Evolutionary conservation across 2,888 invertebrate genomes (phyloP).

Genomic region (Cremastinae sp.): DNA sequence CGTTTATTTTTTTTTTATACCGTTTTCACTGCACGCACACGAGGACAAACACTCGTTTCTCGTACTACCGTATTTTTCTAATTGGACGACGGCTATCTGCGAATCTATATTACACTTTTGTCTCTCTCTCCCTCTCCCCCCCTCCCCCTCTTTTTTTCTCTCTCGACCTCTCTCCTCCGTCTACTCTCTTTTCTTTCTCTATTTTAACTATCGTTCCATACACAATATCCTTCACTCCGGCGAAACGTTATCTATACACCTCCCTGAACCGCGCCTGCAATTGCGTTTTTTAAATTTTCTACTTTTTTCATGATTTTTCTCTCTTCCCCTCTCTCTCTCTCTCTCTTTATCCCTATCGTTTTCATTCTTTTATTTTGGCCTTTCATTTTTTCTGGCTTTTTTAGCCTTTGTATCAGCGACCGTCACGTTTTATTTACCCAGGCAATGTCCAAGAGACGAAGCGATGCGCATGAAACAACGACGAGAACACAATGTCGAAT

Average conservation of each 20-base stretch:
- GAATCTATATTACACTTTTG: constrained; percentile 71
- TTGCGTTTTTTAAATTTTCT: constrained; percentile 40
- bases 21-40: constrained; percentile 43
- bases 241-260: constrained; percentile 56
- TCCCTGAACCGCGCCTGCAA: constrained; percentile 56
- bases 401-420: constrained; percentile 59
- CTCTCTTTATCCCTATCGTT: constrained; percentile 22
- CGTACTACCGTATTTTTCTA: constrained; percentile 69
- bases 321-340: too few relatives aligned
- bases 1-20: constrained; percentile 20
- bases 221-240: constrained; percentile 32
- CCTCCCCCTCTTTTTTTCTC: not conserved
- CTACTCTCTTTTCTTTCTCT: constrained; percentile 39
- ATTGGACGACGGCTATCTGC: constrained; percentile 71
- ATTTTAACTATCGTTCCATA: constrained; percentile 48
- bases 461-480: constrained; percentile 40
- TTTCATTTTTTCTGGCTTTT: constrained; percentile 28
- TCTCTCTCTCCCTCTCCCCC: constrained; percentile 1
- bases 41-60: constrained; percentile 39
- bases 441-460: constrained; percentile 61
- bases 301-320: constrained; percentile 1
- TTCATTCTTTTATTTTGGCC: not conserved
- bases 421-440: constrained; percentile 66
- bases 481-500: constrained; percentile 66
- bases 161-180: not conserved